Evolutionary conservation across 2,888 invertebrate genomes (phyloP).

Genomic region (Apodemia duryi): DNA sequence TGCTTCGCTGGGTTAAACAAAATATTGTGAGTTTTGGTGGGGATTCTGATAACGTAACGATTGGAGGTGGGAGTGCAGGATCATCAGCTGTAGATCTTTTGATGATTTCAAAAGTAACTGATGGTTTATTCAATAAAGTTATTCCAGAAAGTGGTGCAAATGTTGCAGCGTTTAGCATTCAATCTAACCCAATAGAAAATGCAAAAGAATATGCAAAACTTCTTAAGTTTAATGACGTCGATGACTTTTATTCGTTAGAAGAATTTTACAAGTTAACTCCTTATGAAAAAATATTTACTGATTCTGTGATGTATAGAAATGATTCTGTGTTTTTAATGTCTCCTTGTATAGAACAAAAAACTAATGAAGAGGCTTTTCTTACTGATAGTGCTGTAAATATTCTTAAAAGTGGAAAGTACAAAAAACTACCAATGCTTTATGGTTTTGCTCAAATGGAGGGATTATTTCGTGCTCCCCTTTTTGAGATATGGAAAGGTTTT

Average conservation of each 20-base stretch:
- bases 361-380: slow-evolving; percentile 37
- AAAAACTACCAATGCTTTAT: slow-evolving; percentile 41
- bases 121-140: slow-evolving; percentile 48
- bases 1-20: slow-evolving; percentile 38
- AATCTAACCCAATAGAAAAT: slow-evolving; percentile 42
- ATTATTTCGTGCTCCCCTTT: slow-evolving; percentile 30
- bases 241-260: slow-evolving; percentile 42
- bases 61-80: slow-evolving; percentile 50
- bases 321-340: slow-evolving; percentile 29
- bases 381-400: slow-evolving; percentile 37
- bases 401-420: slow-evolving; percentile 28
- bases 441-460: slow-evolving; percentile 45
- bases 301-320: slow-evolving; percentile 24
- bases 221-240: slow-evolving; percentile 37
- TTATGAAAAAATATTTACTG: slow-evolving; percentile 34
- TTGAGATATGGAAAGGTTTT: slow-evolving; percentile 38
- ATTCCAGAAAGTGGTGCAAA: slow-evolving; percentile 48
- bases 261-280: slow-evolving; percentile 43
- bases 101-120: slow-evolving; percentile 41
- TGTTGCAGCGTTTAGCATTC: slow-evolving; percentile 38
- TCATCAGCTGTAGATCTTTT: slow-evolving; percentile 46
- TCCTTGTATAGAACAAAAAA: slow-evolving; percentile 39
- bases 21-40: slow-evolving; percentile 53
- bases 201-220: slow-evolving; percentile 43
- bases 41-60: slow-evolving; percentile 45